A percentile compares a stretch with the other conserved stretches of the same genome.
Evolutionary conservation across 1,140 invertebrate species (phyloP).

Genomic region (Drosophila tani): DNA sequence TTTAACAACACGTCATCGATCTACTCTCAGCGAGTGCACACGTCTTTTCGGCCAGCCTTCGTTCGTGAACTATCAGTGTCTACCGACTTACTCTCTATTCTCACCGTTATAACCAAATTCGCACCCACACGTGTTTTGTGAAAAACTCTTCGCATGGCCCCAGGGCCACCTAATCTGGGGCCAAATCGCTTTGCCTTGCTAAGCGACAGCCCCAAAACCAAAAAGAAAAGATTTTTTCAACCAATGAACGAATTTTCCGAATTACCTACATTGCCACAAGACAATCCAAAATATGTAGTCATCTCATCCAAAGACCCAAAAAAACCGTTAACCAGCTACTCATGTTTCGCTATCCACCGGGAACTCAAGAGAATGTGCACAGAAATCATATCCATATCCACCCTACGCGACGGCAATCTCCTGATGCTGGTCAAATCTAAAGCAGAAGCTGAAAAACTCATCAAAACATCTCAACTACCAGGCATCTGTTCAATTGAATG

Average conservation of each 20-base stretch:
- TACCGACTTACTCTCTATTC: neutral
- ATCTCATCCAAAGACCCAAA: slow-evolving; percentile 9
- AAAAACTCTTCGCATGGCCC: slow-evolving; percentile 2
- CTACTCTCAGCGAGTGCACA: neutral
- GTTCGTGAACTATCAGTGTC: neutral
- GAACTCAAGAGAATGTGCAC: slow-evolving; percentile 12
- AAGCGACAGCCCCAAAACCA: neutral
- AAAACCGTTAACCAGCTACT: slow-evolving; percentile 4
- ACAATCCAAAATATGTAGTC: slow-evolving; percentile 13
- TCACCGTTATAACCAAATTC: neutral
- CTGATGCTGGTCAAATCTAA: slow-evolving; percentile 1
- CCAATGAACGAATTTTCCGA: slow-evolving; percentile 7
- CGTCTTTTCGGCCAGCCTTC: neutral
- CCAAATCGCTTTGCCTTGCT: neutral
- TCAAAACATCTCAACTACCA: neutral
- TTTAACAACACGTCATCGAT: neutral
- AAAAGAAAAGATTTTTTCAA: slow-evolving; percentile 11
- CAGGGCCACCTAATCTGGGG: slow-evolving; percentile 8
- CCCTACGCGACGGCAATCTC: neutral
- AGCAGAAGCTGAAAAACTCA: slow-evolving; percentile 6
- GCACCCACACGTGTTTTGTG: neutral
- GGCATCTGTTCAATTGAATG: slow-evolving; percentile 10
- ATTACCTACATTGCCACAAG: slow-evolving; percentile 1
- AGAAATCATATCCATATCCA: slow-evolving; percentile 11
- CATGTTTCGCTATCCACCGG: slow-evolving; percentile 5